Base-by-base conservation (phyloP, 2,888 invertebrate species). In the Pinctada fucata region DNA sequence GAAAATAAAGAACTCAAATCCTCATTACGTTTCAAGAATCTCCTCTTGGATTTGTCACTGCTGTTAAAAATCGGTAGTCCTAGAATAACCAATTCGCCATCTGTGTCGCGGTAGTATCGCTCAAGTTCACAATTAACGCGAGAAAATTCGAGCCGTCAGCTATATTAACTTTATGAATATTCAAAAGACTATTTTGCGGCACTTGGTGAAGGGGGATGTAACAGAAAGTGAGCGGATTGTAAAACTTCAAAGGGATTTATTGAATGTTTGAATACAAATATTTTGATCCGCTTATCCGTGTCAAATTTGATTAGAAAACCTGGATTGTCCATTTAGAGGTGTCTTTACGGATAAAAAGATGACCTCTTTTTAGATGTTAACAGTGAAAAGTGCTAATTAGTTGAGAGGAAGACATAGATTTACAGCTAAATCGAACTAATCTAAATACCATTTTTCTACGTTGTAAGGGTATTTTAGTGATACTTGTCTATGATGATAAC, bases 221-320 rank as follows among this genome's bases (percentile, higher is more conserved):
- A 51, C 52, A 50, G 71, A 71, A 50, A 51, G 45, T 51, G 52
- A 71, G 71, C 51, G 51, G 71, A 71, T 71, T 52, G 71, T 71
- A 45, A 45, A 50, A 71, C 71, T 51, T 71, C 71, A 71, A 71
- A 71, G 71, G 51, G 31, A 51, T 45, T 52, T 51, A 51, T 52
- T 71, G 71, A 71, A 71, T 71, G 71, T 71, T 71, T 71, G 71
- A 71, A 71, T 71, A 71, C 71, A 71, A 71, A 71, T 71, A 71
- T 71, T 71, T 51, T 71, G 50, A 71, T 71, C 71, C 71, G 71
- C 71, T 71, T 71, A 51, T 51, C 45, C 50, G 71, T 71, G 71
- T 51, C 71, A 71, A 51, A 51, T 71, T 51, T 71, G 45, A 71
- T 71, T 71, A 45, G 71, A 52, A 13, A 71, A 45, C 51, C 51